Evolutionary conservation across 2,797 vertebrate species (phyloP), one percentile per base, ranked within the genome.

Genomic region (Catharus ustulatus): DNA sequence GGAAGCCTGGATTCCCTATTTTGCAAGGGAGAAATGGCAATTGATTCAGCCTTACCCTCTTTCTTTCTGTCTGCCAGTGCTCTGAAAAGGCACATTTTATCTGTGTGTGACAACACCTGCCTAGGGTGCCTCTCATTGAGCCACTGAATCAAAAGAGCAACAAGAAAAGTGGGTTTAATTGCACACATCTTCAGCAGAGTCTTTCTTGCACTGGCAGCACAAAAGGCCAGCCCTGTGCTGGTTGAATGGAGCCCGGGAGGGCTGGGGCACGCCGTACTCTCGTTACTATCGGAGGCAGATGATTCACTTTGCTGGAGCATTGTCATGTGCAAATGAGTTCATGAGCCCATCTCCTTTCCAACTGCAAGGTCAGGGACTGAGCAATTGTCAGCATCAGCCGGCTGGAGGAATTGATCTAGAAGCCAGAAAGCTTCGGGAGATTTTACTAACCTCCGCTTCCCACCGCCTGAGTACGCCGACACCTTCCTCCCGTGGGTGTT

Each of bases 151-250:
- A 98, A 97, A 98, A 97, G 98, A 98, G 97, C 97, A 98, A 95
- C 97, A 97, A 97, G 96, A 95, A 97, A 97, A 98, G 97, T 97
- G 97, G 94, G 97, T 98, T 98, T 98, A 98, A 98, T 98, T 98
- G 97, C 97, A 96, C 91, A 83, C 94, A 94, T 98, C 97, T 98
- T 97, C 96, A 93, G 95, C 85, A 13, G 92, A 97, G 97, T 94
- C 95, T 97, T 97, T 96, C 96, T 97, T 96, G 93, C 92, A 96
- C 96, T 97, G 91, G 94, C 93, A 96, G 94, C 96, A 98, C 97
- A 98, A 98, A 98, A 98, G 97, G 95, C 93, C 96, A 93, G 91
- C 89, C 92, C 94, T 11, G 88, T 5, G 84, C 81, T 76, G 71
- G 93, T 93, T 98, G 97, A 98, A 96, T 97, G 93, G 96, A 96